Evolutionary conservation across 2,113 vertebrate genomes (phyloP).

Genomic region (Xiphorhynchus elegans): DNA sequence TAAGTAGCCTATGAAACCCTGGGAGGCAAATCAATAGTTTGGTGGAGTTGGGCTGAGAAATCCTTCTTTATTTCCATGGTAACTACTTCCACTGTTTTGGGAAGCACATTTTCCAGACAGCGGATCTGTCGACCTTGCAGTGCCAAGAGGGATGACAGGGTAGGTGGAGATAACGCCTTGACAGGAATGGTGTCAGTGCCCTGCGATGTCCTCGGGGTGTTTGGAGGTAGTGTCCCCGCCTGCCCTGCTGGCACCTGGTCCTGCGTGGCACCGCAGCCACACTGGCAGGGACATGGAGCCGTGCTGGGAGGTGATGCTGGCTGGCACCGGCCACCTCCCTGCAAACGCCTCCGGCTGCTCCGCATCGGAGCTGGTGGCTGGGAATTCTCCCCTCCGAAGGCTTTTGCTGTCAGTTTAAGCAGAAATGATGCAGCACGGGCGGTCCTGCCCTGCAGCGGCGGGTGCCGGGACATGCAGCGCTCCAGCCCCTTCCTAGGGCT

Average conservation of each 20-base stretch:
- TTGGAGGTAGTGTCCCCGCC: neutral
- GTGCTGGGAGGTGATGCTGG: fast-evolving
- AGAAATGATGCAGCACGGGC: neutral
- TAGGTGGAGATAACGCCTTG: neutral
- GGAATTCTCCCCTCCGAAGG: neutral
- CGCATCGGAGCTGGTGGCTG: neutral
- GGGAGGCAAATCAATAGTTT: conserved; percentile 63
- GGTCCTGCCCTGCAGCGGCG: neutral
- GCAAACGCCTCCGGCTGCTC: neutral
- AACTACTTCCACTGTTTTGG: conserved; percentile 63
- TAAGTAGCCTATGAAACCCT: conserved; percentile 37
- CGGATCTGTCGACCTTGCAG: conserved; percentile 26
- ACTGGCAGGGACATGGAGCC: neutral
- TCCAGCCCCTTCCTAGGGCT: neutral
- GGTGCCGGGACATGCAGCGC: fast-evolving
- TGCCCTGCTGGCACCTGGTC: fast-evolving
- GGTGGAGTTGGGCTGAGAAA: conserved; percentile 66
- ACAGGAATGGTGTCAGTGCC: fast-evolving
- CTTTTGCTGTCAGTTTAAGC: neutral
- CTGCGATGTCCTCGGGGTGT: neutral
- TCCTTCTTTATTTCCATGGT: conserved; percentile 79
- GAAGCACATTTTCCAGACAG: conserved; percentile 71
- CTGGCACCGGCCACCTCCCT: neutral
- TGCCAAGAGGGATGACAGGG: conserved; percentile 2
- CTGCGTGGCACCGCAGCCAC: fast-evolving